Evolutionary conservation across 2,888 invertebrate species (phyloP).

Genomic region (Drosophila phalerata): DNA sequence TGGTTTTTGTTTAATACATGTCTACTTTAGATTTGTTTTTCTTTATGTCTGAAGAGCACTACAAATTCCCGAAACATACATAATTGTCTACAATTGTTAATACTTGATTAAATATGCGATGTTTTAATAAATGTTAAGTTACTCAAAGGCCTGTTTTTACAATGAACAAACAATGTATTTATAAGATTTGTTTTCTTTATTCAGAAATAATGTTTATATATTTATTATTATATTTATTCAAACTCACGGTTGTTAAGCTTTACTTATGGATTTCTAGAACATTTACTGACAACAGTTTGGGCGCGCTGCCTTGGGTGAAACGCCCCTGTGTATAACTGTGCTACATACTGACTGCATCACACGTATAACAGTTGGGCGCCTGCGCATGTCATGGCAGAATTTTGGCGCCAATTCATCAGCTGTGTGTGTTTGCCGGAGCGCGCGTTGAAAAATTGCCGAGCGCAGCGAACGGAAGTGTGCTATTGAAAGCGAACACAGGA

Average conservation of each 20-base stretch:
- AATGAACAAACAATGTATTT: no score
- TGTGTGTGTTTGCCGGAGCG: constrained; percentile 50
- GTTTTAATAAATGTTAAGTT: neutral
- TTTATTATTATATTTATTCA: no score
- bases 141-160: neutral
- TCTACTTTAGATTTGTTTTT: neutral
- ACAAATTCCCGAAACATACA: no score
- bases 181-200: neutral
- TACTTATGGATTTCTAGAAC: no score
- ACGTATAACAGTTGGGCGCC: constrained; percentile 62
- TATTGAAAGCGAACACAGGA: constrained; percentile 28
- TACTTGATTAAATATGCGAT: neutral
- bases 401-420: constrained; percentile 78
- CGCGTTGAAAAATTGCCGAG: constrained; percentile 42
- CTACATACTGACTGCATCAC: constrained; percentile 28
- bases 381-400: constrained; percentile 51
- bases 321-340: constrained; percentile 55
- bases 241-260: no score
- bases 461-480: constrained; percentile 57
- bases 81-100: neutral
- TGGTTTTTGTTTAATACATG: neutral
- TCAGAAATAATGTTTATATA: neutral
- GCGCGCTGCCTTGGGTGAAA: neutral
- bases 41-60: neutral
- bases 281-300: neutral